A percentile compares a stretch with the other conserved stretches of the same genome.
These are phyloP conservation scores for Teleopsis dalmanni DNA, from an alignment of 1,140 invertebrate genomes.

Conservation along the genomic window DNA sequence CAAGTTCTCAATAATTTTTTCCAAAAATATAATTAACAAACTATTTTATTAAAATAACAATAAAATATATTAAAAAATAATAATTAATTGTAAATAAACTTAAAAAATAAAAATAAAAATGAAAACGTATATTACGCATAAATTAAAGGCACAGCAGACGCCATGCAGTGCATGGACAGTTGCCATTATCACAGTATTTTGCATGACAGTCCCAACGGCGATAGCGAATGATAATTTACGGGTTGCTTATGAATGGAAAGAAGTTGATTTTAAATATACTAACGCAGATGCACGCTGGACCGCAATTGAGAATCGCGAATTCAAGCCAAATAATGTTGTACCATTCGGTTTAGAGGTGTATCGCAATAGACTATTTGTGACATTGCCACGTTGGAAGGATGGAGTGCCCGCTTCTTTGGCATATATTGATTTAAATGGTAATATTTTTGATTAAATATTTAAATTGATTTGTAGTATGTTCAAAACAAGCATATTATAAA, in stretches of 20 bases:
- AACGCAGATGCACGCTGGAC: conserved; percentile 48
- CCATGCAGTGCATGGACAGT: background rate
- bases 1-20: background rate
- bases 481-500: no score
- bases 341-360: conserved; percentile 63
- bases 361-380: conserved; percentile 57
- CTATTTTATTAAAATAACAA: background rate
- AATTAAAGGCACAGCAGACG: no score
- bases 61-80: background rate
- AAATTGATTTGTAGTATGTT: no score
- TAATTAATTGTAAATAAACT: background rate
- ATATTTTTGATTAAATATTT: conserved; percentile 22
- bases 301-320: conserved; percentile 49
- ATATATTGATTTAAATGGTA: conserved; percentile 63
- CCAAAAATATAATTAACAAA: background rate
- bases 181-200: background rate
- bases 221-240: conserved; percentile 56
- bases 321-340: conserved; percentile 59
- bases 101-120: background rate
- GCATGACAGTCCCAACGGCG: background rate
- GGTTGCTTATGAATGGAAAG: conserved; percentile 62
- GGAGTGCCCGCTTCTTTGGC: conserved; percentile 66
- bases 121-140: background rate
- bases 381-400: conserved; percentile 63
- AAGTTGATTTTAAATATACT: conserved; percentile 60